phyloP scores from a whole-genome alignment of 2,888 invertebrate genomes.

The Palloptera scutellata region DNA sequence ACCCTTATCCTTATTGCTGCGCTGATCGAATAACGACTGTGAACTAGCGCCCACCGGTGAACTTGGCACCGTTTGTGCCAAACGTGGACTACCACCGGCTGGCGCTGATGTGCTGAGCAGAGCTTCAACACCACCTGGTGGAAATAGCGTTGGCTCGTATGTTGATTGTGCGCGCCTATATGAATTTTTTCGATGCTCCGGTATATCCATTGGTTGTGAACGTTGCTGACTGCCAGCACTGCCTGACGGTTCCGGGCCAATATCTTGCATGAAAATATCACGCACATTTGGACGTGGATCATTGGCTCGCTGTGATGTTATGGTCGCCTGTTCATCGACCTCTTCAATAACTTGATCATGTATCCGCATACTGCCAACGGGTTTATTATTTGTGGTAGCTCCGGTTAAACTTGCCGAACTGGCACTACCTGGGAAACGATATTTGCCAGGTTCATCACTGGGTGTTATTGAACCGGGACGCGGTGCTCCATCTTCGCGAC shows the following conservation, averaged over 20 bases:
- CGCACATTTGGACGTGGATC: slow-evolving; percentile 71
- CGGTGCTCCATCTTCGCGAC: slow-evolving; percentile 72
- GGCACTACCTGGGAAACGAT: slow-evolving; percentile 61
- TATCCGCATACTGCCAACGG: slow-evolving; percentile 69
- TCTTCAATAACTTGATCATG: slow-evolving; percentile 79
- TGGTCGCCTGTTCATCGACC: slow-evolving; percentile 83
- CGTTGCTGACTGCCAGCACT: slow-evolving; percentile 64
- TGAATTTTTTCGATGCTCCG: slow-evolving; percentile 57
- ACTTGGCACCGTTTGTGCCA: slow-evolving; percentile 50
- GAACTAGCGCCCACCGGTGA: slow-evolving; percentile 51
- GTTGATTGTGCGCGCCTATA: slow-evolving; percentile 59
- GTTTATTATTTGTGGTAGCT: slow-evolving; percentile 42
- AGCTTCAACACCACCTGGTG: slow-evolving; percentile 62
- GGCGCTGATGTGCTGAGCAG: slow-evolving; percentile 62
- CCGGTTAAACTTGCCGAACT: slow-evolving; percentile 59
- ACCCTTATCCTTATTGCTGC: slow-evolving; percentile 31
- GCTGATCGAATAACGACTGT: slow-evolving; percentile 52
- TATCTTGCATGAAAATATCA: slow-evolving; percentile 69
- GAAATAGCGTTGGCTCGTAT: slow-evolving; percentile 53
- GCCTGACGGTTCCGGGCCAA: slow-evolving; percentile 35
- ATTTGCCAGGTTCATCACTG: slow-evolving; percentile 51
- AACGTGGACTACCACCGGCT: slow-evolving; percentile 45
- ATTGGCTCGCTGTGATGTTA: slow-evolving; percentile 73
- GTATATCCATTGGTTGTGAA: slow-evolving; percentile 73
- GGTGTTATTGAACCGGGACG: slow-evolving; percentile 65